Base-by-base conservation (phyloP, 2,888 invertebrate genomes). In the Phasia obesa region DNA sequence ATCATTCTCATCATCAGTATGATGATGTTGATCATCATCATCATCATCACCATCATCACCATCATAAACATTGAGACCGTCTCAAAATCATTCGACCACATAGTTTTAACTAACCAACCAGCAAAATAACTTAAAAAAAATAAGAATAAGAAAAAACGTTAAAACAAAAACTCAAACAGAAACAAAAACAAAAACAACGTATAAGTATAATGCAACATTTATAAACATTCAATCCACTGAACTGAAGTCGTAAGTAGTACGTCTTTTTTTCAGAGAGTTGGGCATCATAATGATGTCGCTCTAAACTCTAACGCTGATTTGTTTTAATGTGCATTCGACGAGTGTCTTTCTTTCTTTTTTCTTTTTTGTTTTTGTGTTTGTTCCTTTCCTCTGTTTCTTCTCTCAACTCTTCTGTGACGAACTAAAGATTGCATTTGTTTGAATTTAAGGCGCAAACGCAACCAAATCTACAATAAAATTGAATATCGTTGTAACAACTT, bases 81-180 rank as follows among this genome's bases (percentile, higher is more conserved):
- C 70, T 79, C 35, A 79, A 73, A 79, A 67, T 69, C 73, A 67
- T 79, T 79, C 79, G 79, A 79, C 73, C 73, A 65, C 60, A 74
- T 74, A 67, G 53, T 74, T 74, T 79, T 62, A 67, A 67, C 73
- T 74, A 79, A 79, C 65, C 60, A 79, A 74, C 21, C 65, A 73
- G 65, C 21, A 71, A 79, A 73, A 51, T 49, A 49, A 57, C 59
- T 19, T n/a, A 38, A 4, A 3, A 42, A 49, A 35, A 35, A 11
- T 11, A 35, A 35, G 49, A n/a, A 57, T n/a, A 59, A 31, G 17
- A 31, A 19, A 57, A 55, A 23, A n/a, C n/a, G n/a, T n/a, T n/a
- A n/a, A n/a, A n/a, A n/a, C n/a, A n/a, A n/a, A n/a, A n/a, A n/a
- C n/a, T n/a, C n/a, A n/a, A 27, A 19, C 25, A 17, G 13, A 55